phyloP scores from a whole-genome alignment of 2,113 vertebrate species.

The Gambusia holbrooki region DNA sequence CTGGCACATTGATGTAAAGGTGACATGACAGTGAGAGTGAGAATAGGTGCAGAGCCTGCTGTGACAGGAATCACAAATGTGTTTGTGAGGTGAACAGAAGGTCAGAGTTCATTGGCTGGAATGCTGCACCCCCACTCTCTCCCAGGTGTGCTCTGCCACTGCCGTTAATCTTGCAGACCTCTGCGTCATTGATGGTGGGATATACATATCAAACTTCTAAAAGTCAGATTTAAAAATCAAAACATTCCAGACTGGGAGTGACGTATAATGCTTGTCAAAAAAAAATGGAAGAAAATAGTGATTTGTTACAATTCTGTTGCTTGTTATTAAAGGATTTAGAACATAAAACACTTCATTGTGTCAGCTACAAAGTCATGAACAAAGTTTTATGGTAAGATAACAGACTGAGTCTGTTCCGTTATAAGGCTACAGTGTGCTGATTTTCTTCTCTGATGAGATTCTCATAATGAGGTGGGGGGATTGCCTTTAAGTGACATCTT shows the following conservation, averaged over 20 bases:
- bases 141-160: conserved; percentile 60
- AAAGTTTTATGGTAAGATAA: conserved; percentile 12
- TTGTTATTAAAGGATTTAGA: neutral
- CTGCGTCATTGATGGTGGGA: neutral
- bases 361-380: conserved; percentile 4
- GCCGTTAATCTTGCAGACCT: conserved; percentile 24
- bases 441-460: conserved; percentile 4
- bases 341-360: conserved; percentile 2
- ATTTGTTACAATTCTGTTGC: conserved; percentile 3
- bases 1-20: neutral
- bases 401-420: neutral
- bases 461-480: neutral
- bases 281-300: neutral
- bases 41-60: neutral
- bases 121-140: conserved; percentile 49
- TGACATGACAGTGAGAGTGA: conserved; percentile 18
- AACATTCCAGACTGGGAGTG: neutral
- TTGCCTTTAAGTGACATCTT: conserved; percentile 7
- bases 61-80: conserved; percentile 27
- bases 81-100: conserved; percentile 35
- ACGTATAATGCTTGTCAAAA: neutral
- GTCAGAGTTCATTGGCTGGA: conserved; percentile 57
- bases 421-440: neutral
- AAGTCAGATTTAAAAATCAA: neutral
- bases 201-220: conserved; percentile 7